Conservation (phyloP, 2,113 vertebrate species). For the Psittacus erithacus region DNA sequence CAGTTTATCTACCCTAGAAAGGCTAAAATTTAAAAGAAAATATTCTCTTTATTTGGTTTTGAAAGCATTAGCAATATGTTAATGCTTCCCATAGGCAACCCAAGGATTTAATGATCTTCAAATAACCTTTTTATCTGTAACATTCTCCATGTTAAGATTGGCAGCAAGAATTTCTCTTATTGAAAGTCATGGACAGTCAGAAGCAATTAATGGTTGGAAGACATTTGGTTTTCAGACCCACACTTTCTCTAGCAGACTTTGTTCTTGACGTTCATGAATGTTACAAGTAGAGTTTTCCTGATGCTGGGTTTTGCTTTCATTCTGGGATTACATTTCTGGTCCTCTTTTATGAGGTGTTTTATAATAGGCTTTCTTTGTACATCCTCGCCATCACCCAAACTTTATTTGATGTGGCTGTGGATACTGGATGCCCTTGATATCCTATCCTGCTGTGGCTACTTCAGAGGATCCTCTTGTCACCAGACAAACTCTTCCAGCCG, state of each 20-base stretch:
- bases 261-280: background rate
- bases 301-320: background rate
- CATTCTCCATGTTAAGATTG: background rate
- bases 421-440: slow-evolving; percentile 25
- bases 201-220: background rate
- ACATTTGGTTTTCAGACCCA: background rate
- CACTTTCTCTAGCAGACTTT: background rate
- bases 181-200: background rate
- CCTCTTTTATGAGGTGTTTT: slow-evolving; percentile 53
- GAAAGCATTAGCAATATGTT: background rate
- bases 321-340: background rate
- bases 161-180: background rate
- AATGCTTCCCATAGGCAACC: background rate
- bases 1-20: background rate
- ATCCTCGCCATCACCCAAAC: background rate
- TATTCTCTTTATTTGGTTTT: background rate
- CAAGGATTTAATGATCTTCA: background rate
- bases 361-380: background rate
- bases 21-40: background rate
- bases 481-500: background rate
- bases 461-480: slow-evolving; percentile 25
- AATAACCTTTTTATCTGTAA: background rate
- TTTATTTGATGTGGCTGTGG: background rate
- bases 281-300: background rate
- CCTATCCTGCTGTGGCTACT: background rate